Conservation (phyloP, 2,797 vertebrate genomes). For the Coendou prehensilis region DNA sequence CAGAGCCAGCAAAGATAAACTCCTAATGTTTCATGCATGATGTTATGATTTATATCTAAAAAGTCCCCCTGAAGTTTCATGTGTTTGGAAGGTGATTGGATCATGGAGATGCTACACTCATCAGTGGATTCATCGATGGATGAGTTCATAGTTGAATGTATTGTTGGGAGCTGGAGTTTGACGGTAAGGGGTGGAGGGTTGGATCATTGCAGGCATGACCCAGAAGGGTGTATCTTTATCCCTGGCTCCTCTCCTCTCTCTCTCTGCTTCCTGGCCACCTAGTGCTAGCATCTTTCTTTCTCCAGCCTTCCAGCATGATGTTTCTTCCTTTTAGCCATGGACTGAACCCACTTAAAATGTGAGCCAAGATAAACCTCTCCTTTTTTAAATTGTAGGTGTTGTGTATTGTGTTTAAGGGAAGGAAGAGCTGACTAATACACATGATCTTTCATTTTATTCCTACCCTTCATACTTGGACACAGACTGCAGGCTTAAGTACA, state of each 20-base stretch:
- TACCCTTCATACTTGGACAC: not conserved
- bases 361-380: not conserved
- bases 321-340: not conserved
- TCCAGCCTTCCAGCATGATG: not conserved
- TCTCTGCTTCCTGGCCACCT: not conserved
- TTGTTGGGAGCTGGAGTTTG: not conserved
- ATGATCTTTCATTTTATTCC: conserved; percentile 9
- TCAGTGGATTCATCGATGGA: not conserved
- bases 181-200: not conserved
- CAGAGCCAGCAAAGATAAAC: not conserved
- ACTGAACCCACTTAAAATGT: not conserved
- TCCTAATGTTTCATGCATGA: not conserved
- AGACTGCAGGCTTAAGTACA: not conserved
- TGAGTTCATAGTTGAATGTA: not conserved
- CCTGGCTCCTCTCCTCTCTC: not conserved
- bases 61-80: not conserved
- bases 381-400: not conserved
- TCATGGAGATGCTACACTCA: not conserved
- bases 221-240: not conserved
- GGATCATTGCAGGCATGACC: not conserved
- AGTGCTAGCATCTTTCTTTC: not conserved
- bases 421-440: not conserved
- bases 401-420: not conserved
- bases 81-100: not conserved
- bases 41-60: not conserved